phyloP scores from a whole-genome alignment of 2,888 invertebrate genomes.

The Amphipyra tragopoginis region DNA sequence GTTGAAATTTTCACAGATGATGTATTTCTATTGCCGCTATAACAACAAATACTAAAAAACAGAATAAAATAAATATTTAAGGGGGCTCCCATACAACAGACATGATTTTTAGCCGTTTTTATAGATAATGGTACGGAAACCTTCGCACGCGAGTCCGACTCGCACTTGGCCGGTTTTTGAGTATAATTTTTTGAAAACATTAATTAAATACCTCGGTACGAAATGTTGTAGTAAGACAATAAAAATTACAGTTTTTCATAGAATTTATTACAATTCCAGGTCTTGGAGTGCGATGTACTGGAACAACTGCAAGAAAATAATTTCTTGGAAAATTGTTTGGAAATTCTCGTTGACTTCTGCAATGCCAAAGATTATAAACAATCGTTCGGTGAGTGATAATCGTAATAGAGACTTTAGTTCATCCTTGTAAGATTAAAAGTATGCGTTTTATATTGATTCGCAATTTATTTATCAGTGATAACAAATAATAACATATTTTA shows the following conservation, averaged over 20 bases:
- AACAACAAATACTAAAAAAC: no score
- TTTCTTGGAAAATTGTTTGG: conserved; percentile 77
- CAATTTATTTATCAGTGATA: conserved; percentile 39
- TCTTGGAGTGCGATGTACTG: conserved; percentile 75
- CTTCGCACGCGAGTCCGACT: no score
- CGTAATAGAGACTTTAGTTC: conserved; percentile 10
- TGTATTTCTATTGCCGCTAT: no score
- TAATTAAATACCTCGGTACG: conserved; percentile 1
- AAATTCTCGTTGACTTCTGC: conserved; percentile 80
- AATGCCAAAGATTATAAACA: conserved; percentile 72
- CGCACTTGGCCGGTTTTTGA: no score
- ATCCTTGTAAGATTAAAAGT: conserved; percentile 26
- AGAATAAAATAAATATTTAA: no score
- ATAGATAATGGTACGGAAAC: no score
- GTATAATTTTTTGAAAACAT: conserved; percentile 9
- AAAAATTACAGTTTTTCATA: conserved; percentile 1
- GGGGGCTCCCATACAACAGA: no score
- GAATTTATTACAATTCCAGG: conserved; percentile 67
- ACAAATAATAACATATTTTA: conserved; percentile 17
- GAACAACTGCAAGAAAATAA: conserved; percentile 72
- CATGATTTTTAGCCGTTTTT: no score
- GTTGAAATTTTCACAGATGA: no score
- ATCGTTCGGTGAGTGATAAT: conserved; percentile 72
- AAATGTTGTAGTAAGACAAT: neutral
- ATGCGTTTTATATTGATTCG: conserved; percentile 28